These are phyloP conservation scores for Nyctalus aviator DNA, from an alignment of 2,797 vertebrate genomes.

Conservation along the genomic window DNA sequence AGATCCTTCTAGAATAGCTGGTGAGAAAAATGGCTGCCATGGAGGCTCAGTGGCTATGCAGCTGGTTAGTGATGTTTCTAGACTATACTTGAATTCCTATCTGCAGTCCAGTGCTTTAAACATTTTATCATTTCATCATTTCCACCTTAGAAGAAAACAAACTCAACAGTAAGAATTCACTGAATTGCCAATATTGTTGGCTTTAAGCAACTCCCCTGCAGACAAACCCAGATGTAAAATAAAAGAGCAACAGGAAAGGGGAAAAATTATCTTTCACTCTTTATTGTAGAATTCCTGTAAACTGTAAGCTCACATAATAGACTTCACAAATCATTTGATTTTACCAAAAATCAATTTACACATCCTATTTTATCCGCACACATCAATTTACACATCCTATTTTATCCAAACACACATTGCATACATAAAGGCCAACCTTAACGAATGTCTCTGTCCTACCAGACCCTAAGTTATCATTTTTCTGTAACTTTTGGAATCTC, in stretches of 20 bases:
- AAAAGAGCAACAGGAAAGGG: not conserved
- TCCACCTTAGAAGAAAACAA: constrained; percentile 58
- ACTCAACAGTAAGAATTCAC: constrained; percentile 8
- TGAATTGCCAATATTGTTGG: not conserved
- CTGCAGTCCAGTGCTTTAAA: not conserved
- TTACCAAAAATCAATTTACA: constrained; percentile 61
- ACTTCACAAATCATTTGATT: constrained; percentile 68
- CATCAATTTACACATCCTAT: constrained; percentile 6
- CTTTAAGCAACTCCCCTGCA: constrained; percentile 35
- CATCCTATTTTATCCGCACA: constrained; percentile 48
- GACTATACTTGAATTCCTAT: not conserved
- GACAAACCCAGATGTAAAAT: constrained; percentile 38
- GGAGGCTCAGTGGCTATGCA: not conserved
- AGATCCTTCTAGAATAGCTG: not conserved
- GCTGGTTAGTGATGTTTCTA: not conserved
- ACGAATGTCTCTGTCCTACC: not conserved
- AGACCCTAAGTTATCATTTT: not conserved
- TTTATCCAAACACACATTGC: constrained; percentile 30
- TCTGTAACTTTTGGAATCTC: constrained; percentile 33
- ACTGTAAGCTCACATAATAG: not conserved
- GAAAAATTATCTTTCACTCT: constrained; percentile 39
- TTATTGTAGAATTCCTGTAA: constrained; percentile 54
- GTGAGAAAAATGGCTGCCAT: not conserved
- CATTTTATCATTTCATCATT: constrained; percentile 27
- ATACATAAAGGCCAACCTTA: constrained; percentile 26